Evolutionary conservation across 2,888 invertebrate species (phyloP), one percentile per base, ranked within the genome.

Genomic region (Gonocerus acuteangulatus): DNA sequence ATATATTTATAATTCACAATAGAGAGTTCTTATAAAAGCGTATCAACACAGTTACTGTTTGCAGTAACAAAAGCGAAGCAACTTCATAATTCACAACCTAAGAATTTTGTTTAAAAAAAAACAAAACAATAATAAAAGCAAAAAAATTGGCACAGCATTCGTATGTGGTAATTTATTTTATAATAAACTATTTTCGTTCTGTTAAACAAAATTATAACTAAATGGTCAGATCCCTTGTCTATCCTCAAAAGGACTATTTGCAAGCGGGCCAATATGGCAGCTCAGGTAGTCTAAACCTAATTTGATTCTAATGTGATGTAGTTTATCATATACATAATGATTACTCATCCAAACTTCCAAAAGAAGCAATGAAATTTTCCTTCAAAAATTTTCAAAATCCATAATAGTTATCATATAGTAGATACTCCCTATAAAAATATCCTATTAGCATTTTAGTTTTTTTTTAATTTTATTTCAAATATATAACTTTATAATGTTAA

Each of bases 21-120:
- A 52, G 42, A 51, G 36, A 56, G 45, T 56, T 51, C 58, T 52
- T 45, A 48, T 51, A 48, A 36, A 60, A 60, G 60, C 60, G 54
- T 47, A 45, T 52, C 11, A 39, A 54, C 45, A 22, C 47, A 15
- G 45, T 64, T 49, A 45, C 45, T 48, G 42, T 39, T n/a, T 16
- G 27, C 49, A 64, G 62, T 60, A 56, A 62, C 52, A 57, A 45
- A 60, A 57, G 57, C 57, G 27, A 57, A 47, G 57, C 57, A 27
- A 36, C 44, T 32, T 44, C 57, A 47, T 47, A 45, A 47, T 49
- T 57, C 57, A 57, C 57, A 57, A 27, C 47, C 57, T 57, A 54
- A 57, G 34, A 57, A 19, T 49, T 49, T 57, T 57, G 47, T 45
- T 45, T 48, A 42, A 49, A 59, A 15, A 48, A 39, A 36, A 59